Evolutionary conservation across 2,113 vertebrate genomes (phyloP).

Genomic region (Chroicocephalus ridibundus): DNA sequence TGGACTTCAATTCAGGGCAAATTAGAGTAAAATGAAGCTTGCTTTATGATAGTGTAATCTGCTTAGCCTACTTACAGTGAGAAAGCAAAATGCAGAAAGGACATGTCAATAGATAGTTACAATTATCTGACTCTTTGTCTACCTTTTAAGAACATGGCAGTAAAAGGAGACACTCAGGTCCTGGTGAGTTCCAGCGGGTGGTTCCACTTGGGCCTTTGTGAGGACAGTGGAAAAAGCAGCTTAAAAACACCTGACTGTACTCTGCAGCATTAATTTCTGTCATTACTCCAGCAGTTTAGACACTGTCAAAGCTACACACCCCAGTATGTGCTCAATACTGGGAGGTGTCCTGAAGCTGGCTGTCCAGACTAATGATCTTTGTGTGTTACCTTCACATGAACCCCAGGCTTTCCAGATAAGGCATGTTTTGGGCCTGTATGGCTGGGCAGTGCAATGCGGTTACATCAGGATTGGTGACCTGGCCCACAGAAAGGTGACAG

Average conservation of each 20-base stretch:
- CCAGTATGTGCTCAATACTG: background rate
- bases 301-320: background rate
- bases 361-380: background rate
- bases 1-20: background rate
- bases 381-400: background rate
- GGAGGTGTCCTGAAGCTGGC: background rate
- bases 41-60: background rate
- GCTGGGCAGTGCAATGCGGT: background rate
- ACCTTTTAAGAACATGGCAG: background rate
- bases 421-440: rapidly evolving
- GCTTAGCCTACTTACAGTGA: background rate
- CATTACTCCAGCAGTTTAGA: background rate
- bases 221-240: background rate
- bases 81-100: background rate
- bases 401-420: background rate
- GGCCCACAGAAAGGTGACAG: background rate
- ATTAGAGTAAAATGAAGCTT: background rate
- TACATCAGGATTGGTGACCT: background rate
- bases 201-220: background rate
- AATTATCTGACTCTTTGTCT: background rate
- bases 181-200: background rate
- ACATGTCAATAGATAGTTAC: background rate
- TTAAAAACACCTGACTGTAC: background rate
- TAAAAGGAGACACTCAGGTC: background rate
- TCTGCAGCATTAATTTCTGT: background rate